These are phyloP conservation scores for Empidonax alnorum DNA, from an alignment of 2,113 vertebrate genomes.

Conservation along the genomic window DNA sequence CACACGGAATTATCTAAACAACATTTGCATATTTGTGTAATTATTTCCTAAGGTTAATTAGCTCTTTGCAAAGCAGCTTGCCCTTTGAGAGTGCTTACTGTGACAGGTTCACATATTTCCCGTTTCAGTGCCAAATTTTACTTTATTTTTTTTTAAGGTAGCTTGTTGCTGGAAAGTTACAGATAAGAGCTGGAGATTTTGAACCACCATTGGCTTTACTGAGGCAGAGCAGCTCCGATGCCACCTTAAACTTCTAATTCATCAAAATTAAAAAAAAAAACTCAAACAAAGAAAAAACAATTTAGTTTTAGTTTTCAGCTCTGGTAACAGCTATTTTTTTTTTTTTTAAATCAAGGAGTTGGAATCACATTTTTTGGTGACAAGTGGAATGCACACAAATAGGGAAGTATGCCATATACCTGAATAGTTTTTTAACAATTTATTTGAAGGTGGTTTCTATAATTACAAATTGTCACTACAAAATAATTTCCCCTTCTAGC, in stretches of 20 bases:
- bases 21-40: conserved; percentile 98
- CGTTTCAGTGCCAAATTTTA: conserved; percentile 82
- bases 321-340: not conserved
- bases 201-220: not conserved
- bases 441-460: conserved; percentile 25
- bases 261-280: not conserved
- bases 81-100: conserved; percentile 90
- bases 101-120: conserved; percentile 89
- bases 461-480: conserved; percentile 4
- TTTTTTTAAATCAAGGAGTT: not conserved
- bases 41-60: conserved; percentile 99
- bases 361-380: not conserved
- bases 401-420: not conserved
- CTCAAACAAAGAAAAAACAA: not conserved
- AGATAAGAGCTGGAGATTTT: not conserved
- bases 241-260: not conserved
- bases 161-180: conserved; percentile 84
- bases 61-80: conserved; percentile 88
- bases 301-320: not conserved
- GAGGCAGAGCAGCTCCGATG: not conserved
- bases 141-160: conserved; percentile 75
- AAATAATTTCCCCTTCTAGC: conserved; percentile 24
- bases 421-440: conserved; percentile 12
- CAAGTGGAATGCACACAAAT: conserved; percentile 3
- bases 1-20: conserved; percentile 92